Evolutionary conservation across 1,140 invertebrate species (phyloP).

Genomic region (Sarcophaga bullata): DNA sequence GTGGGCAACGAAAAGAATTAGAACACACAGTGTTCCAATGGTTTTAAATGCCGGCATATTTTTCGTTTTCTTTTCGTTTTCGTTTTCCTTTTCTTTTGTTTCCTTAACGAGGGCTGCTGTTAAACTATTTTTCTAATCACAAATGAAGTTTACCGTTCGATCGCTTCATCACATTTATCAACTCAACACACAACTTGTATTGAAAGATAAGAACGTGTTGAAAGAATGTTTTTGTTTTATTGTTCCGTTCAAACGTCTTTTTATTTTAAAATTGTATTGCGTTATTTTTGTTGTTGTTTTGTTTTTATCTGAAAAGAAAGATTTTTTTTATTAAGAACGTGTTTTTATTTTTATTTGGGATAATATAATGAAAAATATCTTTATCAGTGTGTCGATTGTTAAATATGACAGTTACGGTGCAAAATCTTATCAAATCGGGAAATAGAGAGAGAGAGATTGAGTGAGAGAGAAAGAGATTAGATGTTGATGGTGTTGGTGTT

Average conservation of each 20-base stretch:
- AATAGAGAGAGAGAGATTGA: neutral
- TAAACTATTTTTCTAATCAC: neutral
- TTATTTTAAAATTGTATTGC: too few species aligned
- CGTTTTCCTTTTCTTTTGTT: neutral
- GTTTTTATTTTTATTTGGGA: neutral
- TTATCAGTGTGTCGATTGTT: neutral
- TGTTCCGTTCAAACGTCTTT: too few species aligned
- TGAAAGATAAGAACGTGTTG: too few species aligned
- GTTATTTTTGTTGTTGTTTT: conserved; percentile 11
- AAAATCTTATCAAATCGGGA: neutral
- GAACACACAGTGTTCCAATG: neutral
- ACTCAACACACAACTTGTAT: neutral
- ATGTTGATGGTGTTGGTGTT: too few species aligned
- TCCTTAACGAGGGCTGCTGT: neutral
- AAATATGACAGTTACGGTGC: neutral
- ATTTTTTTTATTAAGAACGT: neutral
- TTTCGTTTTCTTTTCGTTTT: neutral
- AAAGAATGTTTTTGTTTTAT: too few species aligned
- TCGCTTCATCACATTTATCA: neutral
- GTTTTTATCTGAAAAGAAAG: neutral
- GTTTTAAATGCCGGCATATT: neutral
- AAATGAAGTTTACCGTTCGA: neutral
- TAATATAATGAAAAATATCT: neutral
- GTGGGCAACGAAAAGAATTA: neutral
- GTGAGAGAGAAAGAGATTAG: neutral